Evolutionary conservation across 2,888 invertebrate species (phyloP), one percentile per base, ranked within the genome.

Genomic region (Nomada ruficornis): DNA sequence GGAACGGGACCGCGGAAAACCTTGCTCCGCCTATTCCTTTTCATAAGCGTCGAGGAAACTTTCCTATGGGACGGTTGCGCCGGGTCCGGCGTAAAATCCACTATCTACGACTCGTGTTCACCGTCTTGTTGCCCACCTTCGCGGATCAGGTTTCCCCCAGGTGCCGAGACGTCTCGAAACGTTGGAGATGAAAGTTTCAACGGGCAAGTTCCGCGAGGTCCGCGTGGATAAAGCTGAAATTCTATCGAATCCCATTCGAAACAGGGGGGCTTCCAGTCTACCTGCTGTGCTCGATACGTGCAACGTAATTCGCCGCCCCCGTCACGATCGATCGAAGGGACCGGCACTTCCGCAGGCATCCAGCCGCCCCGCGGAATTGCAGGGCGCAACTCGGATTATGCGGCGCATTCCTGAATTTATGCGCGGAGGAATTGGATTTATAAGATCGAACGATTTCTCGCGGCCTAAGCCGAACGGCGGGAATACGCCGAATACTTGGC

Each of bases 401-500:
- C 71, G n/a, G 60, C 72, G 62, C 80, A 81, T 84, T 81, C 79
- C 82, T 18, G 47, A 82, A 86, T 86, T 87, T 86, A 76, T 69
- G 69, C 50, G 23, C 55, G 67, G 78, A 84, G 72, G 78, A 84
- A 79, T 80, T 71, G 70, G 79, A 83, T 80, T 73, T 71, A 63
- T 50, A 86, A 84, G 84, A 86, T 77, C 54, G 68, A 55, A 59
- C 76, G 81, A 75, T 83, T 85, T 79, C 67, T 36, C 42, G n/a
- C 47, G 50, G n/a, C 52, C 9, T 20, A 59, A 15, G 3, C 20
- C 62, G 42, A 13, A n/a, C 18, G 29, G 2, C 36, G 10, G 23
- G 18, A 70, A 63, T 62, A 44, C 62, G 44, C n/a, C 9, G 62
- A 20, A 68, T 74, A 54, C 36, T 63, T 72, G 13, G 23, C 57